Evolutionary conservation across 2,888 invertebrate species (phyloP).

Genomic region (Arrhopalites spinosus): DNA sequence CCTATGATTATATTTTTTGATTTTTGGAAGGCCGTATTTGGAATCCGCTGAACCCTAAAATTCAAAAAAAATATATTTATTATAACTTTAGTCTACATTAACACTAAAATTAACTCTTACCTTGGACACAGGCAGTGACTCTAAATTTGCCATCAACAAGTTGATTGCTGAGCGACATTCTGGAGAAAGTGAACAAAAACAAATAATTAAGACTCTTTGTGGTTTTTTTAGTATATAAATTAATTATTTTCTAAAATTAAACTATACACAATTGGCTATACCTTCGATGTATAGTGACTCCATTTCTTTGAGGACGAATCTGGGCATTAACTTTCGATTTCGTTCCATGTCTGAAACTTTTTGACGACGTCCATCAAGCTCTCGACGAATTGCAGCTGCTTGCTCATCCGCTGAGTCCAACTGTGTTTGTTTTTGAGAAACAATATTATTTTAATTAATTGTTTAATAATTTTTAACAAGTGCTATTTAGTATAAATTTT

Average conservation of each 20-base stretch:
- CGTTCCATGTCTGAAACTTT: conserved; percentile 95
- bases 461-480: background rate
- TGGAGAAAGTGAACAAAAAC: no score
- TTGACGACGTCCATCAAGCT: conserved; percentile 96
- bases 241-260: no score
- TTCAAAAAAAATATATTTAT: no score
- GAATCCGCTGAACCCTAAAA: conserved; percentile 89
- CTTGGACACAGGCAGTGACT: conserved; percentile 65
- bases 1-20: conserved; percentile 98
- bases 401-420: conserved; percentile 99
- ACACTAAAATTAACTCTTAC: no score
- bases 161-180: conserved; percentile 97
- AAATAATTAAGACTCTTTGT: no score
- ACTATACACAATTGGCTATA: no score
- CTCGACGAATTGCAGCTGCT: conserved; percentile 97
- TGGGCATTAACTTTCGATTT: conserved; percentile 97
- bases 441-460: background rate
- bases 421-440: conserved; percentile 66
- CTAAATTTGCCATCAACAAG: conserved; percentile 96
- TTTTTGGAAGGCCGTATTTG: conserved; percentile 95
- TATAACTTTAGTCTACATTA: no score
- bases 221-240: no score
- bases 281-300: conserved; percentile 95
- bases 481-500: background rate
- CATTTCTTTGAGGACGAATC: conserved; percentile 99